Evolutionary conservation across 2,888 invertebrate genomes (phyloP), one percentile per base, ranked within the genome.

Genomic region (Horisme vitalbata): DNA sequence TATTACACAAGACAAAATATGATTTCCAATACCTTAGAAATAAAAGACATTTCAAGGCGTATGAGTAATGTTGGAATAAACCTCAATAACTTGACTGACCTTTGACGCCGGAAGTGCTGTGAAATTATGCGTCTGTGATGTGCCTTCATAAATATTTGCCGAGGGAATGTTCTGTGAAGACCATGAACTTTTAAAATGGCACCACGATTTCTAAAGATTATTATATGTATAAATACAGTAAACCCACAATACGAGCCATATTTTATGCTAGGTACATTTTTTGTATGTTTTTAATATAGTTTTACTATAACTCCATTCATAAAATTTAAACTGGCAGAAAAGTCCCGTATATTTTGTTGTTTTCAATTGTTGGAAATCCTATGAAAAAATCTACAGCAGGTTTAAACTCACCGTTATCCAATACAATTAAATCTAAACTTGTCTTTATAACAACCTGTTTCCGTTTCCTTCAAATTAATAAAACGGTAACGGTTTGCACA

Each of bases 401-500:
- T 21, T 47, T 2, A 31, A 34, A 38, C 43, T 7, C 13, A 45
- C 68, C 63, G 70, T 61, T 68, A 68, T 28, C 28, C 24, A 8
- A 21, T 23, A 50, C 55, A 63, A 68, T 62, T 52, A 57, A 55
- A 59, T 37, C 52, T 60, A 65, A 65, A 67, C 68, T 70, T 71
- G 78, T 63, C 65, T 47, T 18, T 44, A 49, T 28, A 61, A 66
- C 52, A 44, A 63, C 55, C 59, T 48, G 54, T 67, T 76, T 86
- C 86, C 86, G 82, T 57, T 77, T 75, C 76, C 75, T 66, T 32
- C 44, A 55, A 70, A 69, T 69, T 63, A 69, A 63, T 63, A 70
- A 71, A 75, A 65, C 53, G 45, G n/a, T 69, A 67, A 72, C 74
- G 66, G 68, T 55, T 52, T 37, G 45, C 48, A 58, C 47, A 45